Base-by-base conservation (phyloP, 2,113 vertebrate species). In the Paralichthys olivaceus region DNA sequence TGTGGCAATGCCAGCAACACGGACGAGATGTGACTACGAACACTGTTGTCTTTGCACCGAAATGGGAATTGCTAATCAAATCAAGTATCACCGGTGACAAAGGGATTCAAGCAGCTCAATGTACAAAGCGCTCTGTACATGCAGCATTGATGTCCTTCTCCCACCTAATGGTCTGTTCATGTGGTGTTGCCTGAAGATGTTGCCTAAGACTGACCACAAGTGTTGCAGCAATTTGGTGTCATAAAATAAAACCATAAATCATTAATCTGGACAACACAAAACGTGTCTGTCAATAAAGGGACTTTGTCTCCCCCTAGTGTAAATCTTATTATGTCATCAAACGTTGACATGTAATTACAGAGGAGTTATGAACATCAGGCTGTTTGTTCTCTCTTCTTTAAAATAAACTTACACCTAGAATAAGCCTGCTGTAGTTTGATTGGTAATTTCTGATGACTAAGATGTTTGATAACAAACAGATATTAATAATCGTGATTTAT, bases 221-320 rank as follows among this genome's bases (percentile, higher is more conserved):
- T 49, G 13, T 15, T 78, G 45, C n/a, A 56, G 25, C 17, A 20
- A 12, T 81, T 66, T 47, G 45, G 28, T 0, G 71, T 78, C 23
- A 68, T 74, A 20, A 72, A 65, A 70, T 45, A 17, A 53, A 29
- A 80, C 55, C 13, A 59, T 53, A 51, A 64, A 68, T 77, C 51
- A 89, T 85, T 56, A 71, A 80, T 67, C 29, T 77, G 45, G 5
- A 9, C 40, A 25, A 15, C 19, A 40, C 7, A 34, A 58, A 37
- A 15, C 17, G 1, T 61, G 32, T 76, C 49, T 53, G 67, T 81
- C 57, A 72, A 77, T 40, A 17, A 69, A 88, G 90, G 89, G 85
- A 90, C 85, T 93, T 58, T 92, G 92, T 92, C 92, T 93, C 92
- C 92, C 90, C 83, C 91, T 93, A 88, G 91, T 93, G 92, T 86